Percentiles rank a stretch among this genome's conserved stretches.
Conservation (phyloP, 92 coral and sea anemone species). For the Epizoanthus rinbou region DNA sequence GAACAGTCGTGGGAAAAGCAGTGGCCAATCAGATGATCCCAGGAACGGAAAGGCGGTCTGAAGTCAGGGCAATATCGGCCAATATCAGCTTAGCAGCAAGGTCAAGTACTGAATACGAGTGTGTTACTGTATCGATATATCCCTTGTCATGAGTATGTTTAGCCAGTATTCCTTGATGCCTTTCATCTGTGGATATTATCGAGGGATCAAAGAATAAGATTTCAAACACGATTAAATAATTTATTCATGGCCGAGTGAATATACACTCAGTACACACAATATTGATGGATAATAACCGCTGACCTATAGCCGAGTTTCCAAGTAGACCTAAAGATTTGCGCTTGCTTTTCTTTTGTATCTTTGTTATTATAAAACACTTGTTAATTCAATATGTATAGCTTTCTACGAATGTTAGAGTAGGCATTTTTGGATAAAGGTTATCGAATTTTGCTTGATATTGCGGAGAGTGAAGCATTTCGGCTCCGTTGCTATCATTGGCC, state of each 20-base stretch:
- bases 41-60: conserved; percentile 45
- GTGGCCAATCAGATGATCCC: conserved; percentile 20
- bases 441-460: no score
- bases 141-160: background rate
- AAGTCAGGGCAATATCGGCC: conserved; percentile 29
- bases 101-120: conserved; percentile 40
- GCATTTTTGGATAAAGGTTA: no score
- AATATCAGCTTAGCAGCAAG: conserved; percentile 15
- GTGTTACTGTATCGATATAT: conserved; percentile 28
- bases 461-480: no score
- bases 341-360: background rate
- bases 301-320: background rate
- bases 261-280: no score
- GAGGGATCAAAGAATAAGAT: background rate
- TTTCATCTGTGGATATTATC: conserved; percentile 2
- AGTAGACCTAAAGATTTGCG: background rate
- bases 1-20: conserved; percentile 33
- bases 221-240: no score
- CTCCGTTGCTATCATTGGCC: no score
- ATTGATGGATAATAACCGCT: background rate
- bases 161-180: background rate
- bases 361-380: background rate
- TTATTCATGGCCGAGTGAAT: no score
- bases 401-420: no score
- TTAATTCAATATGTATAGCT: no score